A percentile compares a stretch with the other conserved stretches of the same genome.
phyloP scores from a whole-genome alignment of 2,113 vertebrate genomes.

The Hemicordylus capensis region DNA sequence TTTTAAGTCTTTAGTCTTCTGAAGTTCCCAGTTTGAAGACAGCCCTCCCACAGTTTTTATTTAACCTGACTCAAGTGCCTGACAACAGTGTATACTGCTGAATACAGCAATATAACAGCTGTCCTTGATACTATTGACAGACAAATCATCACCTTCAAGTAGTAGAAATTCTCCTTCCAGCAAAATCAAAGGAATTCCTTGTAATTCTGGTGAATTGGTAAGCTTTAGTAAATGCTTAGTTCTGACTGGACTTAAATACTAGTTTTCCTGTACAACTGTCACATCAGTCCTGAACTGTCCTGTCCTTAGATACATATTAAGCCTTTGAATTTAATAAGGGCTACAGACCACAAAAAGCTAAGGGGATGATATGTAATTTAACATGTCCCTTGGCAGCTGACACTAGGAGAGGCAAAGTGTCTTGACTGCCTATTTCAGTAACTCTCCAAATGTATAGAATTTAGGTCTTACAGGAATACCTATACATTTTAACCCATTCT shows the following conservation, averaged over 20 bases:
- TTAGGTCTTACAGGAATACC: constrained; percentile 28
- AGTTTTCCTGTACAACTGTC: constrained; percentile 41
- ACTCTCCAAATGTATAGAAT: constrained; percentile 24
- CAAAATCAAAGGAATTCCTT: constrained; percentile 38
- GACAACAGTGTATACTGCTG: constrained; percentile 19
- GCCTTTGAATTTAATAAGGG: constrained; percentile 58
- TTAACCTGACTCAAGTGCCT: constrained; percentile 30
- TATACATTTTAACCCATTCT: constrained; percentile 34
- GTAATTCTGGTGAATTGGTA: constrained; percentile 33
- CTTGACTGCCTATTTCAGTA: neutral
- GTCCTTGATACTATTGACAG: neutral
- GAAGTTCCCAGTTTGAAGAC: constrained; percentile 24
- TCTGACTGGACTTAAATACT: constrained; percentile 42
- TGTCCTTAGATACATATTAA: constrained; percentile 58
- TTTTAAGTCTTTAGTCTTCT: constrained; percentile 37
- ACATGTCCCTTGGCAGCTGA: constrained; percentile 49
- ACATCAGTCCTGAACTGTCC: constrained; percentile 45
- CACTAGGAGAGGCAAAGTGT: constrained; percentile 30
- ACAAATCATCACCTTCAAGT: neutral
- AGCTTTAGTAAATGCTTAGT: constrained; percentile 26
- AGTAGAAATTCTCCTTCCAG: constrained; percentile 24
- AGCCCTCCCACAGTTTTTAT: neutral
- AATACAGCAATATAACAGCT: neutral
- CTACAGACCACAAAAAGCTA: constrained; percentile 46
- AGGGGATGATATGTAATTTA: constrained; percentile 35